Base-by-base conservation (phyloP, 2,113 vertebrate species). In the Kryptolebias marmoratus region DNA sequence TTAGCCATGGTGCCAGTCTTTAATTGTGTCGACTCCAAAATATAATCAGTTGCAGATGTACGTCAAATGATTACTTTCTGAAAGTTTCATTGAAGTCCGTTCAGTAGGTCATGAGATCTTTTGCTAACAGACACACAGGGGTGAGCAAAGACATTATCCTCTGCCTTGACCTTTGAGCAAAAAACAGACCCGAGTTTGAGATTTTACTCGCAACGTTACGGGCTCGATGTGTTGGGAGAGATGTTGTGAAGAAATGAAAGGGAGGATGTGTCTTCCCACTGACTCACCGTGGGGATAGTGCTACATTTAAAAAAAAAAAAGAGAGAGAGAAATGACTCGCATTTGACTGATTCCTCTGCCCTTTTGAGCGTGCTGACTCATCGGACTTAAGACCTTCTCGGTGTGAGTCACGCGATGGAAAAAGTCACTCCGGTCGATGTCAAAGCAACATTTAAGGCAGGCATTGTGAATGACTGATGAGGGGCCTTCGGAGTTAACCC, bases 361-460 rank as follows among this genome's bases (percentile, higher is more conserved):
- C 76, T 79, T 42, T 86, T 68, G 31, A 73, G 50, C 42, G 27
- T 63, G 39, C 58, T 63, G 63, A 72, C 75, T 79, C 54, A 64
- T 62, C 28, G 53, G 66, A 79, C 80, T 79, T 74, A 67, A 82
- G 73, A 57, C 71, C 39, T 61, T 56, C 48, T 67, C 62, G 4
- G 50, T 48, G 75, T 88, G 84, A 84, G 31, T 89, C 87, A 88
- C 42, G 48, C 71, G 60, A 85, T 56, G 73, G 60, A 74, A 11
- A 50, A 71, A 80, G 71, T 71, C 49, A 68, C 27, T 59, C 68
- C 72, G 42, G 44, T 68, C 64, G 30, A 61, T 16, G 47, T 79
- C 72, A 80, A 63, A 42, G 52, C 22, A 65, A 62, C 68, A 80
- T 79, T 69, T 55, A 71, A 52, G 61, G 58, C 39, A 61, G 7